Percentiles rank a stretch among this genome's conserved stretches.
Conservation (phyloP, 2,113 vertebrate genomes). For the Siniperca knerii region DNA sequence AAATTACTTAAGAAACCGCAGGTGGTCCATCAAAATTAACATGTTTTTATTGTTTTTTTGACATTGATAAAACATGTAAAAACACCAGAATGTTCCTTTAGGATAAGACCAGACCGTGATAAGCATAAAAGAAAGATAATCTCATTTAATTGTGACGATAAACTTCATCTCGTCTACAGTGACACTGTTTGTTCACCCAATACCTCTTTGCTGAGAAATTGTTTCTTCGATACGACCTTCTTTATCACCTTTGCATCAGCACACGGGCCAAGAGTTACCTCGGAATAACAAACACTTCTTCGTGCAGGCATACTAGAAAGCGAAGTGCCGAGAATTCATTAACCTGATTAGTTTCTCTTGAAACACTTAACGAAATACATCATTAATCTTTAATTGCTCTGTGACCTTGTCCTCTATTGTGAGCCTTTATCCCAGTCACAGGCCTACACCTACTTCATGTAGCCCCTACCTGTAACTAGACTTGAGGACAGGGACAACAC, state of each 20-base stretch:
- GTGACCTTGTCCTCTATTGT: constrained; percentile 77
- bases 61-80: neutral
- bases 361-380: constrained; percentile 83
- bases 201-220: constrained; percentile 1
- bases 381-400: constrained; percentile 85
- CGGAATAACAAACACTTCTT: constrained; percentile 37
- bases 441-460: constrained; percentile 7
- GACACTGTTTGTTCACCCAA: constrained; percentile 11
- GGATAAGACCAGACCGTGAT: neutral
- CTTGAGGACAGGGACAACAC: constrained; percentile 5
- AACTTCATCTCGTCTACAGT: constrained; percentile 17
- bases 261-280: constrained; percentile 5
- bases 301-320: constrained; percentile 70
- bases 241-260: constrained; percentile 19
- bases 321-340: constrained; percentile 79
- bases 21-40: neutral
- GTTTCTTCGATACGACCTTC: constrained; percentile 5
- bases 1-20: neutral
- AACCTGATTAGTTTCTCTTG: constrained; percentile 79
- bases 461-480: constrained; percentile 64
- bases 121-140: constrained; percentile 34
- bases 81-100: neutral
- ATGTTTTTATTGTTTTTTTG: neutral
- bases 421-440: constrained; percentile 45
- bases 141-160: constrained; percentile 27